Percentiles rank a stretch among this genome's conserved stretches.
These are phyloP conservation scores for Cepaea hortensis DNA, from an alignment of 2,888 invertebrate genomes.

Conservation along the genomic window DNA sequence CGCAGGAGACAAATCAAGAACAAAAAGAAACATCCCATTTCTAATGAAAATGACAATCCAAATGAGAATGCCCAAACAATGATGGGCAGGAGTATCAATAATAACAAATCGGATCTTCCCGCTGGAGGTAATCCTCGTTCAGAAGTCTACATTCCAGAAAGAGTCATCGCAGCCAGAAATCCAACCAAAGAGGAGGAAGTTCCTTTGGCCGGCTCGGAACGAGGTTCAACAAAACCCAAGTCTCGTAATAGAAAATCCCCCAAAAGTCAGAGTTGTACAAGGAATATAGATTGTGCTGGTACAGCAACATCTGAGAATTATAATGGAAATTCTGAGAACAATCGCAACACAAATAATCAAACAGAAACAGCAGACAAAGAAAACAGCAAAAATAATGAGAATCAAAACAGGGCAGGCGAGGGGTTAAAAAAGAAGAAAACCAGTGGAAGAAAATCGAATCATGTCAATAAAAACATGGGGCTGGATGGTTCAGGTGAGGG, in stretches of 20 bases:
- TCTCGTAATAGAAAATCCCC: not conserved
- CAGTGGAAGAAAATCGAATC: not conserved
- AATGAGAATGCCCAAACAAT: too few species aligned
- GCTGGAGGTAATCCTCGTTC: too few species aligned
- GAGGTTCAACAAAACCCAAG: not conserved
- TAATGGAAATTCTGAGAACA: too few species aligned
- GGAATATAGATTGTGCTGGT: not conserved
- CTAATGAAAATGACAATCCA: not conserved
- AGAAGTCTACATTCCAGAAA: not conserved
- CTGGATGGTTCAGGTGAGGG: not conserved
- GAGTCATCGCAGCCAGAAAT: not conserved
- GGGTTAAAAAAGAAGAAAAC: not conserved
- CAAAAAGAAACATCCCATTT: not conserved
- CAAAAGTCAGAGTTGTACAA: not conserved
- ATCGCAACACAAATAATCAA: not conserved
- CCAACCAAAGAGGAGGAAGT: not conserved
- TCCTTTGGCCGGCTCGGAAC: not conserved
- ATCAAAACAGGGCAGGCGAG: not conserved
- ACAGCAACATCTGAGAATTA: not conserved
- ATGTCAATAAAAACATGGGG: not conserved
- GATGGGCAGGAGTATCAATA: not conserved
- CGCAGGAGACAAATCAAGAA: not conserved
- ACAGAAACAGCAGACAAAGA: not conserved
- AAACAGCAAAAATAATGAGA: not conserved
- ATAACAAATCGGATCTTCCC: too few species aligned